Base-by-base conservation (phyloP, 2,113 vertebrate genomes). In the Carettochelys insculpta region DNA sequence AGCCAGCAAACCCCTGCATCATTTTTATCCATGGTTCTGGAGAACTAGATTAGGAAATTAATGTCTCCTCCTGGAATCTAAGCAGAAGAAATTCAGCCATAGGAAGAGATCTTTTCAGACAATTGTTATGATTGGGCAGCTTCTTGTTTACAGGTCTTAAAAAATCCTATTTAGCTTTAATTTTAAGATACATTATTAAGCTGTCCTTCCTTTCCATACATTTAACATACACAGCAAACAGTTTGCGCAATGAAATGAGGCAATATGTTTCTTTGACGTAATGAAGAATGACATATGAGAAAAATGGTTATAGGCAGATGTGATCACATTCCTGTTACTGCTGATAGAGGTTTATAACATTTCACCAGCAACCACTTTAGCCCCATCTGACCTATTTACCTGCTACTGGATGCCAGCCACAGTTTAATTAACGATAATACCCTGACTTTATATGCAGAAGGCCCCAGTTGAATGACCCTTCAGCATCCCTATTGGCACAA, bases 351-450 rank as follows among this genome's bases (percentile, higher is more conserved):
- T 93, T 82, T 85, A 80, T 19, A 82, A 83, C 56, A 56, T 50
- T 94, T 87, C 85, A 94, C 65, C 38, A 83, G 87, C 65, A 78
- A 80, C 24, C 1, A 14, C 31, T 54, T 94, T 94, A 65, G 80
- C 94, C 92, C 94, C 94, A 92, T 85, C 75, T 93, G 83, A 86
- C 45, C 85, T 84, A 84, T 94, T 86, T 95, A 88, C 90, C 83
- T 92, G 61, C 82, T 90, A 1, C 20, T 0, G 0, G 53, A 73
- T 78, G 75, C 43, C 79, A 89, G 29, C 56, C 90, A 50, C 5
- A 52, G 54, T 47, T 87, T 85, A 82, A 90, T 68, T 89, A 90
- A 95, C n/a, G 82, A 83, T 80, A 78, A 80, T 68, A 65, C 65
- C 85, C 54, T 80, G 91, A 80, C 84, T 87, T 43, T 29, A 47